phyloP scores from a whole-genome alignment of 2,113 vertebrate genomes.

The Shinisaurus crocodilurus region DNA sequence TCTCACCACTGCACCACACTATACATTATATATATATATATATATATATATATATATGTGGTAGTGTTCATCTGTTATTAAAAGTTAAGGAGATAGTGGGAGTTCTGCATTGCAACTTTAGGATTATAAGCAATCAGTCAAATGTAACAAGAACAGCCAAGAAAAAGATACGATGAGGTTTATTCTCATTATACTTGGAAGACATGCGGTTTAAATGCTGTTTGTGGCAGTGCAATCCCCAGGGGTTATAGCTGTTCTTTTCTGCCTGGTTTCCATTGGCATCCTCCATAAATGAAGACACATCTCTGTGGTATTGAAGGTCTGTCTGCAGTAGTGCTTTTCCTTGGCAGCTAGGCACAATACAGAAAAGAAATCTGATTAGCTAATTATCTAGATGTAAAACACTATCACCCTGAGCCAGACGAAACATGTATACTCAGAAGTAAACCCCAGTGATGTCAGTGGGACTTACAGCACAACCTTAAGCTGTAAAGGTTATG shows the following conservation, averaged over 20 bases:
- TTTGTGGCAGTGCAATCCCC: conserved; percentile 79
- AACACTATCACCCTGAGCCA: not conserved
- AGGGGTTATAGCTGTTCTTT: conserved; percentile 75
- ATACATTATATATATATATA: too few relatives aligned
- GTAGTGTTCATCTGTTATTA: not conserved
- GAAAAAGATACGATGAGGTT: conserved; percentile 78
- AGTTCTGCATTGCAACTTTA: not conserved
- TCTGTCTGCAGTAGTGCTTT: conserved; percentile 67
- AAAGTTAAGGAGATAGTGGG: not conserved
- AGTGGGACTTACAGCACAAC: not conserved
- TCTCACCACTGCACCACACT: too few relatives aligned
- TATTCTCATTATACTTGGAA: conserved; percentile 75
- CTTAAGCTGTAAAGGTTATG: not conserved
- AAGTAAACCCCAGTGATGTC: not conserved
- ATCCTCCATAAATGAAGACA: conserved; percentile 61
- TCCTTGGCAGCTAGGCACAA: conserved; percentile 56
- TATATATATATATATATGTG: not conserved
- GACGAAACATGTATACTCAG: not conserved
- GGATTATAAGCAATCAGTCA: not conserved
- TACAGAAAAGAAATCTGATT: not conserved
- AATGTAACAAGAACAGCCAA: not conserved
- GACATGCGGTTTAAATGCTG: conserved; percentile 79
- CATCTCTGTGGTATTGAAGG: conserved; percentile 56
- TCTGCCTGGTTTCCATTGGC: conserved; percentile 62
- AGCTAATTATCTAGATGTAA: conserved; percentile 29